A percentile compares a stretch with the other conserved stretches of the same genome.
Evolutionary conservation across 2,113 vertebrate species (phyloP).

Genomic region (Chiloscyllium plagiosum): DNA sequence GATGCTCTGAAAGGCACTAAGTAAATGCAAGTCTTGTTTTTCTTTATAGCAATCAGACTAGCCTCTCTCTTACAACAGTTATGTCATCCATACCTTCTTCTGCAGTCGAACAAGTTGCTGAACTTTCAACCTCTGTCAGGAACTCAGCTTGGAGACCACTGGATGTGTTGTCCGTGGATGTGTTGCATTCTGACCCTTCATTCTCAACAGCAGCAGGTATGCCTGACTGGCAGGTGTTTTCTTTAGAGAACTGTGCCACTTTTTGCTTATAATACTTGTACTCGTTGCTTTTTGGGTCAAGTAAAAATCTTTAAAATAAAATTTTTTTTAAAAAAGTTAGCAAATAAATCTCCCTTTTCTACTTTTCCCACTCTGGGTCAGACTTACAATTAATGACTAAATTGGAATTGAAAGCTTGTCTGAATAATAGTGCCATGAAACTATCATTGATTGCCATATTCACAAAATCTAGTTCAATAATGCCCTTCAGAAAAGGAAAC

Average conservation of each 20-base stretch:
- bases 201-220: not conserved
- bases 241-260: slow-evolving; percentile 74
- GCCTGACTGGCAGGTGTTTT: slow-evolving; percentile 45
- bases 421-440: no score
- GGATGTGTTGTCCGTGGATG: not conserved
- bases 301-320: slow-evolving; percentile 71
- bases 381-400: not conserved
- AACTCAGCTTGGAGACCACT: not conserved
- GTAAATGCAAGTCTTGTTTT: no score
- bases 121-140: not conserved
- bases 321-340: not conserved
- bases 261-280: slow-evolving; percentile 93
- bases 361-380: not conserved
- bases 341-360: not conserved
- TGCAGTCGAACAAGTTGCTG: not conserved
- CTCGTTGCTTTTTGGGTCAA: slow-evolving; percentile 80
- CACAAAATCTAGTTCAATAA: no score
- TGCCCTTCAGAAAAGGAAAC: no score
- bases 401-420: no score
- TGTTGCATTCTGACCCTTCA: not conserved
- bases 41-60: not conserved
- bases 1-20: no score
- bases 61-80: not conserved
- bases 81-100: slow-evolving; percentile 13
- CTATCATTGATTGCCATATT: no score